phyloP scores from a whole-genome alignment of 2,113 vertebrate genomes.

The Drymodes brunneopygia region DNA sequence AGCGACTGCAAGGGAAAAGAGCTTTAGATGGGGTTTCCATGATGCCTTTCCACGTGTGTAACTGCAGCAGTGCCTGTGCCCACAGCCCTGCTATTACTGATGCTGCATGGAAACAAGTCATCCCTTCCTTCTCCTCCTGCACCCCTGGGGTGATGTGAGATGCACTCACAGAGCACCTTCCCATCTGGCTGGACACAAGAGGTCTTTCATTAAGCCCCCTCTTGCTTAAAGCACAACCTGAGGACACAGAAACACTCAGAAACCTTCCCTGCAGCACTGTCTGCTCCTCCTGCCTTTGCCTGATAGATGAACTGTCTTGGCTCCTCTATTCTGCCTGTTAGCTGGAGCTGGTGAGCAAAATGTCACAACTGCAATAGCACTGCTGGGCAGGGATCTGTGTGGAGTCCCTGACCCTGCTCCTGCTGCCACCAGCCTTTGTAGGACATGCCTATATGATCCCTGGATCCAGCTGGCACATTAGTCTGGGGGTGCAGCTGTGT shows the following conservation, averaged over 20 bases:
- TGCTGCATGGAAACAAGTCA: background rate
- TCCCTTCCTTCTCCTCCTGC: background rate
- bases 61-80: background rate
- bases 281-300: background rate
- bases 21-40: background rate
- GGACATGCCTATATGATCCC: fast-evolving
- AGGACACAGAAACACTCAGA: background rate
- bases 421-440: background rate
- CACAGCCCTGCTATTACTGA: fast-evolving
- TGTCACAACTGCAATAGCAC: background rate
- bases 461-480: fast-evolving
- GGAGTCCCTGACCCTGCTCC: background rate
- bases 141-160: background rate
- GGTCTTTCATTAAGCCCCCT: background rate
- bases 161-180: background rate
- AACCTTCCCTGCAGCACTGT: background rate
- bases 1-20: background rate
- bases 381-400: fast-evolving
- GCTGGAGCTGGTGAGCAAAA: background rate
- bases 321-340: background rate
- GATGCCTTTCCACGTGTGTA: background rate
- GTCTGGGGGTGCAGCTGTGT: background rate
- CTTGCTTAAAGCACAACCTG: background rate
- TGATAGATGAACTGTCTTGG: background rate
- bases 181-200: background rate